Conservation (phyloP, 2,888 invertebrate species). For the Crossocerus cetratus region DNA sequence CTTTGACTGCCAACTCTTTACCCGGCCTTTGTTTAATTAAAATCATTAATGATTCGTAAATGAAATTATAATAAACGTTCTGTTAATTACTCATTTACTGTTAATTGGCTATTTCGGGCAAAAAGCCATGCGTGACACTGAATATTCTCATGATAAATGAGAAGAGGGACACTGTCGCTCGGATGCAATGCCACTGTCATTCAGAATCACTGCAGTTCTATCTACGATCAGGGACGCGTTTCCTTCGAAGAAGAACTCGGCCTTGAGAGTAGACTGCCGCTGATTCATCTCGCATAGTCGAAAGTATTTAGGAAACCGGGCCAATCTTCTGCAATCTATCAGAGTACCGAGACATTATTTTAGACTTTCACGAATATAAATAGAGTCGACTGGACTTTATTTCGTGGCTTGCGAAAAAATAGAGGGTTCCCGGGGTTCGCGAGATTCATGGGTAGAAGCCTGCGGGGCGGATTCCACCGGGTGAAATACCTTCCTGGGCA, state of each 20-base stretch:
- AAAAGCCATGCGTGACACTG: too few relatives aligned
- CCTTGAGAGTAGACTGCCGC: too few relatives aligned
- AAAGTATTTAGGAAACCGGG: slow-evolving; percentile 7
- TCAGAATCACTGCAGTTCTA: background rate
- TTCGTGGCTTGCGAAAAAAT: slow-evolving; percentile 12
- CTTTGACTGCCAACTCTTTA: too few relatives aligned
- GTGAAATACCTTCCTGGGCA: background rate
- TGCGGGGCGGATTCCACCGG: background rate
- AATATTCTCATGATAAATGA: too few relatives aligned
- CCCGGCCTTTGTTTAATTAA: too few relatives aligned
- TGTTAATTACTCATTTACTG: too few relatives aligned
- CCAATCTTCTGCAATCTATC: slow-evolving; percentile 9
- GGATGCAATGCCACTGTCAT: background rate
- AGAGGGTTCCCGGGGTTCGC: background rate
- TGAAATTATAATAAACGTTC: too few relatives aligned
- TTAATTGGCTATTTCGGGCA: too few relatives aligned
- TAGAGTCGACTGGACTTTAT: slow-evolving; percentile 2
- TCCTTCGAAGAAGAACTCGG: background rate
- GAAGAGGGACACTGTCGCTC: background rate
- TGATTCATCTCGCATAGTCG: background rate
- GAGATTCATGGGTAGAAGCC: background rate
- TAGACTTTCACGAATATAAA: slow-evolving; percentile 17
- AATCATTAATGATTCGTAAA: too few relatives aligned
- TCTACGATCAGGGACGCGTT: slow-evolving; percentile 5
- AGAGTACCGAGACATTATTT: background rate